Evolutionary conservation across 2,797 vertebrate species (phyloP).

Genomic region (Coracias cyanogaster): DNA sequence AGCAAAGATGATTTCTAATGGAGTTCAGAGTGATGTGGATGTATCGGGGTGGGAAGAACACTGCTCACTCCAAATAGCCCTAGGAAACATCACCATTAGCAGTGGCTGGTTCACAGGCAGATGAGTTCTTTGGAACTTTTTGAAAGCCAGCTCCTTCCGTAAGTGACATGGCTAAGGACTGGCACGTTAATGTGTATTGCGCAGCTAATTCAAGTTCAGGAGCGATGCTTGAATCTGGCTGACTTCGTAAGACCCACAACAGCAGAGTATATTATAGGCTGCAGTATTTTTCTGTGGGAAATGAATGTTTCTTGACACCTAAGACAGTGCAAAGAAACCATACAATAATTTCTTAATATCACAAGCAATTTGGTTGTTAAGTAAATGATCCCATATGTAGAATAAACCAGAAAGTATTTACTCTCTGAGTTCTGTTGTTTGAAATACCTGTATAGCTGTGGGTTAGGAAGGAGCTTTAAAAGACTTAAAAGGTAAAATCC

Average conservation of each 20-base stretch:
- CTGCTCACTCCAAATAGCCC: neutral
- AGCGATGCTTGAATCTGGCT: neutral
- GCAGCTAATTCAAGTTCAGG: neutral
- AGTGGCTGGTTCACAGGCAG: neutral
- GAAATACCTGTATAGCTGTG: neutral
- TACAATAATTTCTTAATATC: neutral
- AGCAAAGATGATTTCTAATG: neutral
- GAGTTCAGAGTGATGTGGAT: neutral
- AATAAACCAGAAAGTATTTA: neutral
- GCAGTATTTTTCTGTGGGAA: neutral
- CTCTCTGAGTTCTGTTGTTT: neutral
- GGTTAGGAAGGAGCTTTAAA: neutral
- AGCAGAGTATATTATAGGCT: neutral
- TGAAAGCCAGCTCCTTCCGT: neutral
- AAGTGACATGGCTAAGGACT: neutral
- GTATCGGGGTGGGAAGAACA: accelerated
- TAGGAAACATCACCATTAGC: neutral
- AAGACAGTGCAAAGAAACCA: neutral
- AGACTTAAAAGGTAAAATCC: constrained; percentile 2
- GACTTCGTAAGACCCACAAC: neutral
- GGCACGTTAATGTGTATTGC: neutral
- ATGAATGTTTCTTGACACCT: neutral
- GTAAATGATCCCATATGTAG: neutral
- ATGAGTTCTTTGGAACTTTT: neutral
- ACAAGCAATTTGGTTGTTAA: neutral